A percentile compares a stretch with the other conserved stretches of the same genome.
These are phyloP conservation scores for Sicus ferrugineus DNA, from an alignment of 2,888 invertebrate species.

Conservation along the genomic window DNA sequence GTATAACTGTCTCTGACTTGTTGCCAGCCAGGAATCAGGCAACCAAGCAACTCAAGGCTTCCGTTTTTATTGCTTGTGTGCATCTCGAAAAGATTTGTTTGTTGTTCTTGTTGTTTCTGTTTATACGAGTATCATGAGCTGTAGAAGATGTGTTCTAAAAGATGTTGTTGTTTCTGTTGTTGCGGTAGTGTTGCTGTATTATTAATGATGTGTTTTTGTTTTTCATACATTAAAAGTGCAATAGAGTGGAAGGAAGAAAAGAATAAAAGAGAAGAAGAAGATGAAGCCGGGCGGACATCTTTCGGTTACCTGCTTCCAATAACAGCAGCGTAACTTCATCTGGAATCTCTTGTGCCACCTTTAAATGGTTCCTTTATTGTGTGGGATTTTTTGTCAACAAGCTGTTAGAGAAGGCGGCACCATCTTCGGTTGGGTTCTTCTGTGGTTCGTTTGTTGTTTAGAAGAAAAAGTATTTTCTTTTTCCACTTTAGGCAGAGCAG, in stretches of 20 bases:
- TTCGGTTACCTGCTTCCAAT: neutral
- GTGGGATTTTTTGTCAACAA: neutral
- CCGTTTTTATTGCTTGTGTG: slow-evolving; percentile 1
- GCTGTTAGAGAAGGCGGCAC: neutral
- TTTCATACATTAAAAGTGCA: neutral
- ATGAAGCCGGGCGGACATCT: neutral
- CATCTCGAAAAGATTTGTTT: slow-evolving; percentile 1
- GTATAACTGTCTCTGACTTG: neutral
- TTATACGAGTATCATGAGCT: neutral
- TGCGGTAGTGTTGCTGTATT: too few relatives aligned
- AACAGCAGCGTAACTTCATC: neutral
- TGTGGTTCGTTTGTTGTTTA: neutral
- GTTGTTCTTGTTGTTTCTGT: slow-evolving; percentile 2
- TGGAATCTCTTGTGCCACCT: neutral
- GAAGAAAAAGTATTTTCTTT: neutral
- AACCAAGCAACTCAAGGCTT: neutral
- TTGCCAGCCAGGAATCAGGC: neutral
- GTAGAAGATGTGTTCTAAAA: neutral
- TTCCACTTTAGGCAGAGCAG: neutral
- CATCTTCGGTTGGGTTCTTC: neutral
- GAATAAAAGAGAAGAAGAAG: neutral
- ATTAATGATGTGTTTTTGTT: slow-evolving; percentile 23
- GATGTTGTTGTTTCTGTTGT: neutral
- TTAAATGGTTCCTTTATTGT: neutral
- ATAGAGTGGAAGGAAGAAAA: neutral